Conservation (phyloP, 2,113 vertebrate species). For the Phrynosoma blainvillii region DNA sequence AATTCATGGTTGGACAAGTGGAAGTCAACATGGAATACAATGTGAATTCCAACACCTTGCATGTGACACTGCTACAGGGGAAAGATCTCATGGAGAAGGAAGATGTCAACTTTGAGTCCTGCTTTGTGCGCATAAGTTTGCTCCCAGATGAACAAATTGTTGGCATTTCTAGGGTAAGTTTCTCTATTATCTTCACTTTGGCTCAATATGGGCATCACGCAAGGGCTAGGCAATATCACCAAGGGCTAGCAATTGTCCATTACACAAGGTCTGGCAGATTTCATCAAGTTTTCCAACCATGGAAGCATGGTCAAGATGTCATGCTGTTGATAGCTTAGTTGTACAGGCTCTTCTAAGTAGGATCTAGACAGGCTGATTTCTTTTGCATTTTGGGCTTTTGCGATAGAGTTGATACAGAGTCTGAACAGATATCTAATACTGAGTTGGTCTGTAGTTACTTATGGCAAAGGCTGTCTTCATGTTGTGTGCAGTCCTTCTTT, state of each 20-base stretch:
- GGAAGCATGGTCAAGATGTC: neutral
- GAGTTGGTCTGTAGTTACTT: neutral
- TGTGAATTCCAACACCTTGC: slow-evolving; percentile 72
- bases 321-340: neutral
- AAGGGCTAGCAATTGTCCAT: neutral
- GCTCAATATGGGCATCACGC: neutral
- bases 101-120: slow-evolving; percentile 90
- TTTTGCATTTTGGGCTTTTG: neutral
- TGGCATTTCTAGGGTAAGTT: slow-evolving; percentile 90
- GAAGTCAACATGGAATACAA: slow-evolving; percentile 92
- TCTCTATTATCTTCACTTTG: neutral
- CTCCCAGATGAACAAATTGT: slow-evolving; percentile 90
- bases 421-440: neutral
- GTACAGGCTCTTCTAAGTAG: neutral
- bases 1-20: slow-evolving; percentile 93
- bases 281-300: neutral
- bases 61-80: slow-evolving; percentile 90
- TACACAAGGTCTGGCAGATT: neutral
- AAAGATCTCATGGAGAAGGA: slow-evolving; percentile 97
- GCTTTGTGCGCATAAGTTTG: slow-evolving; percentile 92
- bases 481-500: neutral
- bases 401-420: neutral
- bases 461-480: neutral
- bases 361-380: neutral
- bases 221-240: too few relatives aligned